Conservation (phyloP, 1,140 invertebrate species). For the Drosophila tropicalis region DNA sequence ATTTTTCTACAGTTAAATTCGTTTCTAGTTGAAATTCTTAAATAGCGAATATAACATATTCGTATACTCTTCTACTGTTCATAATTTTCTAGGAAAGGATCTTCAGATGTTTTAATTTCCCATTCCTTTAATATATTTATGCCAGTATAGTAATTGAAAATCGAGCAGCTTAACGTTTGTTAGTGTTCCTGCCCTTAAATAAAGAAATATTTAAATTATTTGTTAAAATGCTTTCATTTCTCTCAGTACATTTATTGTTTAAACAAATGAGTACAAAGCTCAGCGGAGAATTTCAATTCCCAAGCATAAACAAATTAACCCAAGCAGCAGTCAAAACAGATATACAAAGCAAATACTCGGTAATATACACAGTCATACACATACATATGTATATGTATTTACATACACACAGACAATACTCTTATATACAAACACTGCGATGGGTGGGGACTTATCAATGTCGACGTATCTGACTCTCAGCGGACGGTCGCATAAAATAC, state of each 20-base stretch:
- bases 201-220: too few relatives aligned
- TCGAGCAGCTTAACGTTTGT: too few relatives aligned
- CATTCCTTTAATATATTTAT: too few relatives aligned
- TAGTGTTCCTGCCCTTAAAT: too few relatives aligned
- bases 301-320: conserved; percentile 65
- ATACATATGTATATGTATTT: not conserved
- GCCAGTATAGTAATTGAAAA: too few relatives aligned
- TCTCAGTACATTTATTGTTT: conserved; percentile 49
- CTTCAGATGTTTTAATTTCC: too few relatives aligned
- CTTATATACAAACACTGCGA: conserved; percentile 3
- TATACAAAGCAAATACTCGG: conserved; percentile 37
- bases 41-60: too few relatives aligned
- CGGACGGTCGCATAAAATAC: not conserved
- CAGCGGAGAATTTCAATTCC: conserved; percentile 47
- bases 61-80: too few relatives aligned
- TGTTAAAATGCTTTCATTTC: not conserved
- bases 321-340: conserved; percentile 27
- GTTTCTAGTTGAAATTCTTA: too few relatives aligned
- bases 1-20: too few relatives aligned
- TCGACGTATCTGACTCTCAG: conserved; percentile 34
- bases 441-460: conserved; percentile 19
- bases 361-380: conserved; percentile 19
- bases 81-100: too few relatives aligned
- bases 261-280: conserved; percentile 67
- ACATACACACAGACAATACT: not conserved